Base-by-base conservation (phyloP, 2,113 vertebrate genomes). In the Osmerus mordax region DNA sequence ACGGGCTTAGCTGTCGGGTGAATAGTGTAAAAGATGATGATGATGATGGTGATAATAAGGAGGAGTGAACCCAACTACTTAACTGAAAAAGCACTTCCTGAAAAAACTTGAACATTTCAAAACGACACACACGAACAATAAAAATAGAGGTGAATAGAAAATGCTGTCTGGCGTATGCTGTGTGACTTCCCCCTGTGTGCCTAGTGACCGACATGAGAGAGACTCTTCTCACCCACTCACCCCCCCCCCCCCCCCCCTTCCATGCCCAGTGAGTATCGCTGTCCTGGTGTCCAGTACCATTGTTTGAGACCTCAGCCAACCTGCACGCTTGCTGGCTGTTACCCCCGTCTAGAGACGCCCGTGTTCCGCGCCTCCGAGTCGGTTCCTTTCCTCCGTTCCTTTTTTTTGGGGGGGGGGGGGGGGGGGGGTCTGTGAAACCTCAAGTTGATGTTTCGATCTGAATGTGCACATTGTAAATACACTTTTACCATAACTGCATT, bases 31-130 rank as follows among this genome's bases (percentile, higher is more conserved):
- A 59, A 64, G 54, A 65, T 23, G 15, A 28, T 55, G 75, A 7
- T 36, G 69, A 55, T 28, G 28, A 51, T 18, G 51, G 4, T 36
- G 69, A 55, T 28, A 23, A 28, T 18, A 23, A 51, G 41, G 41
- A 65, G 16, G 61, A 70, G 75, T 73, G 67, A 64, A 71, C 76
- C 77, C 23, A 74, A 74, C 78, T 83, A 77, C 83, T 74, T 75
- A 58, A 78, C 78, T 70, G 59, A 87, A 80, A 78, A 90, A 93
- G 87, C 89, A 90, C 90, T 94, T 96, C 93, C 95, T 95, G 94
- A 92, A 92, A 90, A 88, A 93, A 95, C 95, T 96, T 97, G 94
- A 96, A 91, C 41, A 47, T 47, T 47, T 47, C 41, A 47, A 82
- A 82, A 36, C 64, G 12, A 64, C n/a, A 58, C 65, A 79, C 65